These are phyloP conservation scores for Chaetophractus vellerosus DNA, from an alignment of 2,797 vertebrate species.

Conservation along the genomic window DNA sequence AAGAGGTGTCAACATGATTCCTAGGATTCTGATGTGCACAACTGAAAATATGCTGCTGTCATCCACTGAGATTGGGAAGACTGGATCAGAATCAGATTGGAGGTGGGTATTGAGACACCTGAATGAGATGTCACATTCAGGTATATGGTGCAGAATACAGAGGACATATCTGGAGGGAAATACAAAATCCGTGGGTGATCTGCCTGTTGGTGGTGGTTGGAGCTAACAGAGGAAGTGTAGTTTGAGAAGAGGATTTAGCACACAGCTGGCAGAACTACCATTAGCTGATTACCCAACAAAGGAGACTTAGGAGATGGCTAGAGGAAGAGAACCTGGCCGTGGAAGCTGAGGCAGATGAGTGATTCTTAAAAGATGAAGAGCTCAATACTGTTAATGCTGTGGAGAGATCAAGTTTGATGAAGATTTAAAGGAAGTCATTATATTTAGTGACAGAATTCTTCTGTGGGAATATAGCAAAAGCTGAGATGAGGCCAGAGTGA, in stretches of 20 bases:
- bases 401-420: neutral
- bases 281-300: neutral
- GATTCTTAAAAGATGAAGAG: neutral
- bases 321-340: neutral
- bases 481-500: neutral
- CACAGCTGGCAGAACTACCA: neutral
- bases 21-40: constrained; percentile 13
- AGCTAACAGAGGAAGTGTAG: neutral
- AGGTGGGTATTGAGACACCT: neutral
- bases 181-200: neutral
- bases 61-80: neutral
- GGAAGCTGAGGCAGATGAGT: neutral
- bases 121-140: neutral
- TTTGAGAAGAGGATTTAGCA: constrained; percentile 3
- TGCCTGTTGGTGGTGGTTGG: neutral
- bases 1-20: neutral
- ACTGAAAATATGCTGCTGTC: neutral
- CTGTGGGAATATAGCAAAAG: neutral
- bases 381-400: neutral
- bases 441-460: neutral
- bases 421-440: constrained; percentile 8
- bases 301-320: neutral
- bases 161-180: neutral
- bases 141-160: neutral
- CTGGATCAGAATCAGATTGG: neutral